Evolutionary conservation across 1,140 invertebrate genomes (phyloP).

Genomic region (Nylanderia fulva): DNA sequence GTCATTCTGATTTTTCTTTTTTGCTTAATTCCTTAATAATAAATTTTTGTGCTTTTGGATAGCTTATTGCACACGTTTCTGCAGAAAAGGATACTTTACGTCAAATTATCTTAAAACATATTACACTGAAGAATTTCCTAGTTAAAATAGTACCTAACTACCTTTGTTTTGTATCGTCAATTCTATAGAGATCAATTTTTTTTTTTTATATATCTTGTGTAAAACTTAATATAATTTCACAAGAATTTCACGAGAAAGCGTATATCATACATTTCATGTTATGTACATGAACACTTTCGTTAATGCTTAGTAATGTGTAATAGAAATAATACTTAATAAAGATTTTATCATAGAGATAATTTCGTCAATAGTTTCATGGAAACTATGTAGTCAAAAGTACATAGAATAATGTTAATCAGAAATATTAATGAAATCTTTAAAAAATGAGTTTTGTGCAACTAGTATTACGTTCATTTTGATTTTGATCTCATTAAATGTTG

Average conservation of each 20-base stretch:
- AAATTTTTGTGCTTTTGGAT: constrained; percentile 8
- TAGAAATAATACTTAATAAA: constrained; percentile 47
- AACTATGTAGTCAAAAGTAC: background rate
- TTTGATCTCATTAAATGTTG: background rate
- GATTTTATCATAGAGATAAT: constrained; percentile 17
- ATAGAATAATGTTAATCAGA: background rate
- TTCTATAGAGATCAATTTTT: constrained; percentile 44
- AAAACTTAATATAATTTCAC: constrained; percentile 56
- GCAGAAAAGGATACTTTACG: background rate
- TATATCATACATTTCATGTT: constrained; percentile 52
- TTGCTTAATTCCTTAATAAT: constrained; percentile 27
- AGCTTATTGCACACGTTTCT: constrained; percentile 33
- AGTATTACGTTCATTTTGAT: constrained; percentile 5
- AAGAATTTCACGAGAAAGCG: constrained; percentile 67
- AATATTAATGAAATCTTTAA: constrained; percentile 1
- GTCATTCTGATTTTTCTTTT: constrained; percentile 34
- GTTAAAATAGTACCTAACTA: constrained; percentile 45
- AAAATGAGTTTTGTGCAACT: background rate
- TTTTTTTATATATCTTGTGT: constrained; percentile 43
- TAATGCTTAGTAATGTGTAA: constrained; percentile 44
- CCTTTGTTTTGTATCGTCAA: constrained; percentile 13
- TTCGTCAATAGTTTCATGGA: background rate
- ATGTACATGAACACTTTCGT: constrained; percentile 70
- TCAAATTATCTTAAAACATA: constrained; percentile 40
- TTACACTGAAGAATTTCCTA: constrained; percentile 25